phyloP scores from a whole-genome alignment of 2,113 vertebrate species.

The Clarias magur region DNA sequence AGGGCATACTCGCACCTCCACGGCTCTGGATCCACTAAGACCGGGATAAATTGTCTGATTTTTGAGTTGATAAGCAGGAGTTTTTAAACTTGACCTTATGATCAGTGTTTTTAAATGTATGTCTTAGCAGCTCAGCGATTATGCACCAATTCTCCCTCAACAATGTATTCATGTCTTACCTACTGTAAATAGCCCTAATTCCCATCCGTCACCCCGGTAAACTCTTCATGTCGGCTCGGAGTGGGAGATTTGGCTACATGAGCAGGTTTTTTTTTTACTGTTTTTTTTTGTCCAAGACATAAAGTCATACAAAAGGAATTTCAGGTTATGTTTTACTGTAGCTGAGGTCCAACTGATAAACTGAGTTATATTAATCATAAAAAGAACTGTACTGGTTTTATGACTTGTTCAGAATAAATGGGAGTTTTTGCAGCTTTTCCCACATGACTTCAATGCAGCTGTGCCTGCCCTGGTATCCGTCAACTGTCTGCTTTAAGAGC shows the following conservation, averaged over 20 bases:
- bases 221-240: background rate
- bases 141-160: background rate
- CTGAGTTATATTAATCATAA: background rate
- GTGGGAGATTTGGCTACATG: background rate
- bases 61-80: background rate
- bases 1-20: background rate
- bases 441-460: background rate
- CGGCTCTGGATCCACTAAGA: background rate
- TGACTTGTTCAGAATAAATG: background rate
- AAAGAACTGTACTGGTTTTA: background rate
- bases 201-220: background rate
- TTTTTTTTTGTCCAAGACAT: background rate
- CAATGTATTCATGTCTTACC: background rate
- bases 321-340: background rate
- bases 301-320: background rate
- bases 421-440: background rate
- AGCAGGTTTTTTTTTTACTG: background rate
- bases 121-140: background rate
- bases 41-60: background rate
- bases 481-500: conserved; percentile 1
- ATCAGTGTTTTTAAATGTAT: background rate
- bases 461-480: background rate
- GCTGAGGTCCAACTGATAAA: background rate
- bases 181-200: background rate
- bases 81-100: background rate